Conservation (phyloP, 2,797 vertebrate species). For the Percopsis omiscomaycus region DNA sequence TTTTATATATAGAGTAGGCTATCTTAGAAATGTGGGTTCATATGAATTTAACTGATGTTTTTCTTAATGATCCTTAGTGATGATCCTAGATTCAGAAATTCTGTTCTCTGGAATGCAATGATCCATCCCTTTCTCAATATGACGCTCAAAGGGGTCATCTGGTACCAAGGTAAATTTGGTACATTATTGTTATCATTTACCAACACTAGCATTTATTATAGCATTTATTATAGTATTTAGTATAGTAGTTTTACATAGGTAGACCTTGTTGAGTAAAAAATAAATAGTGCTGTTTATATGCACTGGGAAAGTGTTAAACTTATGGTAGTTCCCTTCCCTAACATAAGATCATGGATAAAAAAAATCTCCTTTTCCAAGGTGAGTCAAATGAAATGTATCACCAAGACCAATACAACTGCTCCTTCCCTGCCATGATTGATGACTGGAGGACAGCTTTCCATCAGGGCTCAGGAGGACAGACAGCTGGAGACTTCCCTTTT, state of each 20-base stretch:
- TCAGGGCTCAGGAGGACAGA: slow-evolving; percentile 78
- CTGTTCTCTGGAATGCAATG: slow-evolving; percentile 92
- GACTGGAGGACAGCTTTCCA: slow-evolving; percentile 90
- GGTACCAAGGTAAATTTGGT: slow-evolving; percentile 88
- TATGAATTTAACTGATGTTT: background rate
- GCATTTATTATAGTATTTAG: background rate
- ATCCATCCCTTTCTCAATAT: slow-evolving; percentile 88
- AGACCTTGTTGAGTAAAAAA: background rate
- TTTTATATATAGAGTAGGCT: background rate
- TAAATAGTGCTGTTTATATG: background rate
- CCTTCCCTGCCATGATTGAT: slow-evolving; percentile 86
- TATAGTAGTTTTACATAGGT: too few relatives aligned
- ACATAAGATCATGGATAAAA: background rate
- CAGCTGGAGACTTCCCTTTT: slow-evolving; percentile 82
- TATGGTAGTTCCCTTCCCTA: background rate
- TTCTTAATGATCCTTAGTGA: background rate
- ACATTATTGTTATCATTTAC: background rate
- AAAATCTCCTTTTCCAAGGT: slow-evolving; percentile 68
- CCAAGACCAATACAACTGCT: slow-evolving; percentile 83
- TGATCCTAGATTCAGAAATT: slow-evolving; percentile 30
- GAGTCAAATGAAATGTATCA: slow-evolving; percentile 79
- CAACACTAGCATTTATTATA: background rate
- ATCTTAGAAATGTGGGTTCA: background rate
- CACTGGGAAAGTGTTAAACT: background rate
- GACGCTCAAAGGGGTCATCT: slow-evolving; percentile 87